These are phyloP conservation scores for Procambarus clarkii DNA, from an alignment of 1,140 invertebrate genomes.

Conservation along the genomic window DNA sequence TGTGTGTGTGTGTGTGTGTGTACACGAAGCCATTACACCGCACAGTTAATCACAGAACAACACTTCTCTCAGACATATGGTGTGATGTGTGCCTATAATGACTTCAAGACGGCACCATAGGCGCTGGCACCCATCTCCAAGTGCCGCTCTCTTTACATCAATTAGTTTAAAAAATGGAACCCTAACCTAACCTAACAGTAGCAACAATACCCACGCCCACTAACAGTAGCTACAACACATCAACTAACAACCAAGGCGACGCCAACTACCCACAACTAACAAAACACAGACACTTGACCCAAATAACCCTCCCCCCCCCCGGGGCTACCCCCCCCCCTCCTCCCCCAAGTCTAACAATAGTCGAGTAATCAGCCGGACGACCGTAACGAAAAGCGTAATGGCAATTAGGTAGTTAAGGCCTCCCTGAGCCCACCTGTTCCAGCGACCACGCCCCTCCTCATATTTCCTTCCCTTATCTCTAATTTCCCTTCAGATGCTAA, in stretches of 20 bases:
- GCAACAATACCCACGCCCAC: background rate
- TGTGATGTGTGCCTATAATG: no score
- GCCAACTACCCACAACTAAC: background rate
- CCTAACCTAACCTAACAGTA: no score
- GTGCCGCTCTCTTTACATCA: no score
- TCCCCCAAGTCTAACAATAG: background rate
- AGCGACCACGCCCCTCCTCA: background rate
- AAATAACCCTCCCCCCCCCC: background rate
- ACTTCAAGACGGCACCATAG: no score
- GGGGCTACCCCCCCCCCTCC: no score
- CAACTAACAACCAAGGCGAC: background rate
- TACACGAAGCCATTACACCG: no score
- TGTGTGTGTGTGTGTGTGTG: no score
- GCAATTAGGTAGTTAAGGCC: slow-evolving; percentile 7
- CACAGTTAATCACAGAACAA: no score
- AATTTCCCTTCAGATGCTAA: slow-evolving; percentile 8
- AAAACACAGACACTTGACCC: background rate
- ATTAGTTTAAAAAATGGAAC: no score
- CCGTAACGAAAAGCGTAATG: background rate
- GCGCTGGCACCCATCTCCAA: no score
- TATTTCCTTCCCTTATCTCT: slow-evolving; percentile 24
- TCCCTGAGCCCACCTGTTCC: background rate
- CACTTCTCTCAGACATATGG: no score
- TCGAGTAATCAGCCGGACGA: background rate
- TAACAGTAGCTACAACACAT: background rate